Conservation (phyloP, 2,888 invertebrate species). For the Ornithoptera alexandrae region DNA sequence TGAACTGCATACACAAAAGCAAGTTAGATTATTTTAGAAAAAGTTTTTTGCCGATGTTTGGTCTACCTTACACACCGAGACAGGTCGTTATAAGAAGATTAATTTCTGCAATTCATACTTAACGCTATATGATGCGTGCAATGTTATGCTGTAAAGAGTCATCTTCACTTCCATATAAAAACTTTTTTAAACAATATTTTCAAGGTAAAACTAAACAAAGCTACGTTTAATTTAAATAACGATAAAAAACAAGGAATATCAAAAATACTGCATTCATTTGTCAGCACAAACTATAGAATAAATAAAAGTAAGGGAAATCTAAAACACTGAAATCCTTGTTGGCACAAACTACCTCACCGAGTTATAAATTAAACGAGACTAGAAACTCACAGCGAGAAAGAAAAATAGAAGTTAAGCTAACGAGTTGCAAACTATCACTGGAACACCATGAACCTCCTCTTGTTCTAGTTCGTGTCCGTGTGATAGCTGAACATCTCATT, state of each 20-base stretch:
- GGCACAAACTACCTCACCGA: constrained; percentile 1
- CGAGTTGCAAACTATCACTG: constrained; percentile 44
- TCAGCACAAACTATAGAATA: background rate
- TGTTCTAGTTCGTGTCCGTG: constrained; percentile 22
- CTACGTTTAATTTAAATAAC: too few species aligned
- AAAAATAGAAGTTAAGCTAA: constrained; percentile 36
- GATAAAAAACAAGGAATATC: background rate
- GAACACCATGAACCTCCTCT: constrained; percentile 30
- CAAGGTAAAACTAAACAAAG: too few species aligned
- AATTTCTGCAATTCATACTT: too few species aligned
- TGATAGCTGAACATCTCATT: constrained; percentile 46
- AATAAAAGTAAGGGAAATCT: constrained; percentile 2
- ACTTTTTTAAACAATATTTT: too few species aligned
- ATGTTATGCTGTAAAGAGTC: too few species aligned
- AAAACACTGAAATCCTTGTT: constrained; percentile 1
- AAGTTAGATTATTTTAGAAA: too few species aligned
- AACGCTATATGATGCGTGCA: too few species aligned
- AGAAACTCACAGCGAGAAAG: constrained; percentile 24
- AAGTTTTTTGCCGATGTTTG: too few species aligned
- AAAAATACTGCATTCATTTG: background rate
- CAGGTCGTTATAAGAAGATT: too few species aligned
- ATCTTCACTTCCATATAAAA: too few species aligned
- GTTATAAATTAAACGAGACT: constrained; percentile 15
- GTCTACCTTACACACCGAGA: too few species aligned
- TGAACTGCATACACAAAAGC: too few species aligned